Evolutionary conservation across 2,797 vertebrate genomes (phyloP).

Genomic region (Poecilia gillii): DNA sequence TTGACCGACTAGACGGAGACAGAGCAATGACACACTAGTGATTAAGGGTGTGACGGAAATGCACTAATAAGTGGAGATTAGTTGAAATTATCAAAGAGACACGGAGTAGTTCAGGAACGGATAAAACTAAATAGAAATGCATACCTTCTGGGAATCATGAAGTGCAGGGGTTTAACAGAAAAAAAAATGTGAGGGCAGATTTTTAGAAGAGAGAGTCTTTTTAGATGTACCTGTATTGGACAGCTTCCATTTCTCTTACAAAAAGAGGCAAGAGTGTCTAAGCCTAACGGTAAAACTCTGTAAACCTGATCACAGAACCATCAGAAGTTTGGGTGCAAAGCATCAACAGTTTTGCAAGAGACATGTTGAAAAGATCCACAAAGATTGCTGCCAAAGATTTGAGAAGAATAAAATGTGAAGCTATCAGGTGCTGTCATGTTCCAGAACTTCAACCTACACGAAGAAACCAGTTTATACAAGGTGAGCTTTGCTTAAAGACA

Average conservation of each 20-base stretch:
- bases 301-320: not conserved
- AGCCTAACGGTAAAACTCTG: not conserved
- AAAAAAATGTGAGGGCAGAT: not conserved
- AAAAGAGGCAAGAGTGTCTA: not conserved
- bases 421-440: not conserved
- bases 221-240: not conserved
- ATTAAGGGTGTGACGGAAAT: not conserved
- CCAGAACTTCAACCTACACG: not conserved
- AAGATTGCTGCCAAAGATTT: not conserved
- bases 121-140: not conserved
- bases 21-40: not conserved
- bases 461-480: not conserved
- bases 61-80: not conserved
- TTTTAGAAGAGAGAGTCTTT: not conserved
- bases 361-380: not conserved
- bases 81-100: not conserved
- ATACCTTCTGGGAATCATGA: not conserved
- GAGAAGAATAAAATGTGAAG: not conserved
- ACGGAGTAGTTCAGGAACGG: not conserved
- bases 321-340: not conserved
- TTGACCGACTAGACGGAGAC: not conserved
- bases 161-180: not conserved
- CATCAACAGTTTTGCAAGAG: not conserved
- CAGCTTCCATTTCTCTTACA: not conserved
- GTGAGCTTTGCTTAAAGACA: not conserved